Evolutionary conservation across 2,888 invertebrate genomes (phyloP).

Genomic region (Pyrrhia umbra): DNA sequence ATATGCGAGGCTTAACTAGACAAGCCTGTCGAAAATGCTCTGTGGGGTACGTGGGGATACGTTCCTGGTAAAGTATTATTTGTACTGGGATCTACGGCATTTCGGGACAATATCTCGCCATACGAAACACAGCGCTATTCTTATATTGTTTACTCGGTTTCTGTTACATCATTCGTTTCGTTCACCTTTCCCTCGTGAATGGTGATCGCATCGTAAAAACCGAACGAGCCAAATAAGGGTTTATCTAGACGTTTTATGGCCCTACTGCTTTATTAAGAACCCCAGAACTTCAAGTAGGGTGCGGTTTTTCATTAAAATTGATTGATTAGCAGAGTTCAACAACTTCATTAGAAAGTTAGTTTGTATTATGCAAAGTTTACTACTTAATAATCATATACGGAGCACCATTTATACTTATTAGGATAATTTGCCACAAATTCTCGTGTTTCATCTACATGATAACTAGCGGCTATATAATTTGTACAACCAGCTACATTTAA

Average conservation of each 20-base stretch:
- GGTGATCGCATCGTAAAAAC: slow-evolving; percentile 51
- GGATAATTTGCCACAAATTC: slow-evolving; percentile 34
- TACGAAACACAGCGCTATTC: slow-evolving; percentile 49
- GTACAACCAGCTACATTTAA: slow-evolving; percentile 60
- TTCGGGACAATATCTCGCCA: slow-evolving; percentile 49
- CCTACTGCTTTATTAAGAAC: slow-evolving; percentile 52
- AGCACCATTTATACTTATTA: slow-evolving; percentile 39
- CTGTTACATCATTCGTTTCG: slow-evolving; percentile 47
- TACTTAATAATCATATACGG: slow-evolving; percentile 47
- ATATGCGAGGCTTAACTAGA: slow-evolving; percentile 74
- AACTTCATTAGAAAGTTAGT: slow-evolving; percentile 50
- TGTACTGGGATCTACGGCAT: slow-evolving; percentile 59
- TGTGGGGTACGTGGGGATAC: slow-evolving; percentile 58
- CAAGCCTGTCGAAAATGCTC: slow-evolving; percentile 67
- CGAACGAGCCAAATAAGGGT: slow-evolving; percentile 41
- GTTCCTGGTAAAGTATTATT: slow-evolving; percentile 60
- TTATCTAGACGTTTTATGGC: slow-evolving; percentile 45
- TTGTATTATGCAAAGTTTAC: slow-evolving; percentile 41
- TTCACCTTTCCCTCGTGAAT: slow-evolving; percentile 44
- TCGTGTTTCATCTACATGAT: slow-evolving; percentile 33
- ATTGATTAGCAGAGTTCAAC: slow-evolving; percentile 56
- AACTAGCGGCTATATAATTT: slow-evolving; percentile 62
- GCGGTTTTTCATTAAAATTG: slow-evolving; percentile 62
- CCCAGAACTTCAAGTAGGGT: slow-evolving; percentile 40
- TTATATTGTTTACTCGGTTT: slow-evolving; percentile 54